phyloP scores from a whole-genome alignment of 1,140 invertebrate genomes.

The Gryllus bimaculatus region DNA sequence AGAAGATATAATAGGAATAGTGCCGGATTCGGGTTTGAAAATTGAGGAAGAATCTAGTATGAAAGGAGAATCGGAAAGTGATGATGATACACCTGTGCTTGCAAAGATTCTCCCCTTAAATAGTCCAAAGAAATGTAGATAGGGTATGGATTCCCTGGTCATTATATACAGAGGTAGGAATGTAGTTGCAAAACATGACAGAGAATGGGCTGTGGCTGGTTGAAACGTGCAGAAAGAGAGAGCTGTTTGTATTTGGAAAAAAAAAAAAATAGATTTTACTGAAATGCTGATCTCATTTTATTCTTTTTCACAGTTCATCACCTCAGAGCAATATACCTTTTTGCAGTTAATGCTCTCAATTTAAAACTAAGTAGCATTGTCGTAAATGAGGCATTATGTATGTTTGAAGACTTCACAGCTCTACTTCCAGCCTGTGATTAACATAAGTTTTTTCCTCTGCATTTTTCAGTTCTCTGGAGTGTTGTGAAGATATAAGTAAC shows the following conservation, averaged over 20 bases:
- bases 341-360: too few species aligned
- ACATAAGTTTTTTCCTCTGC: too few species aligned
- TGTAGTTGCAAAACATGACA: background rate
- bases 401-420: too few species aligned
- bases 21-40: too few species aligned
- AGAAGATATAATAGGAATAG: background rate
- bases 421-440: too few species aligned
- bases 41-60: background rate
- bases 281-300: background rate
- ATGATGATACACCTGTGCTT: slow-evolving; percentile 11
- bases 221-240: too few species aligned
- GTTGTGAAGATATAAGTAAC: background rate
- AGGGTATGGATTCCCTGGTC: background rate
- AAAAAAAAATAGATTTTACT: background rate
- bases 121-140: slow-evolving; percentile 9
- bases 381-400: background rate
- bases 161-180: background rate
- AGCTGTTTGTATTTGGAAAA: background rate
- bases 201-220: background rate
- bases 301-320: background rate
- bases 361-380: background rate
- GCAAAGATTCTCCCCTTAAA: slow-evolving; percentile 8
- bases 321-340: background rate
- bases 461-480: too few species aligned
- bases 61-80: slow-evolving; percentile 5